Conservation (phyloP, 2,888 invertebrate genomes). For the Deilephila elpenor region DNA sequence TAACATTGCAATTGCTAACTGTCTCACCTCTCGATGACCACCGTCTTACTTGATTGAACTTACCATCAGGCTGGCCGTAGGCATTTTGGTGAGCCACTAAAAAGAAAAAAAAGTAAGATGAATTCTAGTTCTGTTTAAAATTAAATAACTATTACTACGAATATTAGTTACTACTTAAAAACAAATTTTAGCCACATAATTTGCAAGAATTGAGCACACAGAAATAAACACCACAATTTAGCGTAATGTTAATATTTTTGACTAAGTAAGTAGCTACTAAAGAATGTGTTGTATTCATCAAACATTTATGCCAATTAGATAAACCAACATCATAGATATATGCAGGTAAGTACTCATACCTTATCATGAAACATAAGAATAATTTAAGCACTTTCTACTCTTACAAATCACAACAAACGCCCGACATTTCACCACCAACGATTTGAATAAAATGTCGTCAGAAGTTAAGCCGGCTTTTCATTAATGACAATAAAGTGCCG, state of each 20-base stretch:
- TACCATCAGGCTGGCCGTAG: conserved; percentile 24
- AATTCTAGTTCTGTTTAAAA: neutral
- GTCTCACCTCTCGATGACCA: conserved; percentile 15
- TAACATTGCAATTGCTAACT: neutral
- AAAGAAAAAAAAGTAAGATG: conserved; percentile 17
- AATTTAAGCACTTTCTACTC: neutral
- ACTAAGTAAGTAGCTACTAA: too few species aligned
- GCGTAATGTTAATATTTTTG: too few species aligned
- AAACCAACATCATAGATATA: too few species aligned
- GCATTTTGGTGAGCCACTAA: conserved; percentile 26
- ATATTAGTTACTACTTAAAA: neutral
- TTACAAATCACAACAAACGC: neutral
- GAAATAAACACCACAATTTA: too few species aligned
- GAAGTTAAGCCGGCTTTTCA: conserved; percentile 29
- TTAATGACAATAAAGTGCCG: conserved; percentile 26
- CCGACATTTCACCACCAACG: neutral
- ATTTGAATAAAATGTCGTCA: conserved; percentile 34
- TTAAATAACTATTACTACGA: neutral
- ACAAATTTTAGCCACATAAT: too few species aligned
- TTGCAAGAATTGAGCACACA: too few species aligned
- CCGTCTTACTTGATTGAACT: neutral
- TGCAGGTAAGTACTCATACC: too few species aligned
- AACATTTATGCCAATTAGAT: too few species aligned
- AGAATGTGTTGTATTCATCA: too few species aligned
- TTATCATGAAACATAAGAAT: neutral